Conservation (phyloP, 2,113 vertebrate genomes). For the Peromyscus californicus region DNA sequence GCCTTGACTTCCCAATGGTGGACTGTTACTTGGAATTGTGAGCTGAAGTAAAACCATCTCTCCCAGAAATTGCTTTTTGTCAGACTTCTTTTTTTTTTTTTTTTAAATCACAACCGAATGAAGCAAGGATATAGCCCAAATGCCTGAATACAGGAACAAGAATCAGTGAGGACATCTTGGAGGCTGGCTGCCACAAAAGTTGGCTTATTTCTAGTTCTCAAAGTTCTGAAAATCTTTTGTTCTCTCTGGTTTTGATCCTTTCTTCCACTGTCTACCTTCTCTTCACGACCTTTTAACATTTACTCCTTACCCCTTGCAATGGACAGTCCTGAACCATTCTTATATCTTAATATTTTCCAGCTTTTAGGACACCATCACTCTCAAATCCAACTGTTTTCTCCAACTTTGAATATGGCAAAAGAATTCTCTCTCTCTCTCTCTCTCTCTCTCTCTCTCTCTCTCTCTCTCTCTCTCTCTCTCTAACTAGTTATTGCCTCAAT, state of each 20-base stretch:
- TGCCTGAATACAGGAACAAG: background rate
- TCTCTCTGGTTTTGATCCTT: background rate
- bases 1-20: background rate
- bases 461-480: background rate
- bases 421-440: background rate
- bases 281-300: fast-evolving
- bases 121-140: background rate
- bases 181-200: background rate
- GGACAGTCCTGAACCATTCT: background rate
- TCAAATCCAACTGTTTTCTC: background rate
- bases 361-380: background rate
- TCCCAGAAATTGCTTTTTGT: background rate
- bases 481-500: background rate
- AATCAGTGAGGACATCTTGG: fast-evolving
- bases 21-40: background rate
- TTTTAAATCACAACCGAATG: background rate
- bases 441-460: background rate
- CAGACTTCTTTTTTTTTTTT: background rate
- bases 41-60: background rate
- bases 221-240: background rate
- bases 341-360: background rate
- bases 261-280: background rate
- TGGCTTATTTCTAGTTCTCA: background rate
- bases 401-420: background rate
- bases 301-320: background rate